Evolutionary conservation across 2,113 vertebrate species (phyloP).

Genomic region (Toxotes jaculatrix): DNA sequence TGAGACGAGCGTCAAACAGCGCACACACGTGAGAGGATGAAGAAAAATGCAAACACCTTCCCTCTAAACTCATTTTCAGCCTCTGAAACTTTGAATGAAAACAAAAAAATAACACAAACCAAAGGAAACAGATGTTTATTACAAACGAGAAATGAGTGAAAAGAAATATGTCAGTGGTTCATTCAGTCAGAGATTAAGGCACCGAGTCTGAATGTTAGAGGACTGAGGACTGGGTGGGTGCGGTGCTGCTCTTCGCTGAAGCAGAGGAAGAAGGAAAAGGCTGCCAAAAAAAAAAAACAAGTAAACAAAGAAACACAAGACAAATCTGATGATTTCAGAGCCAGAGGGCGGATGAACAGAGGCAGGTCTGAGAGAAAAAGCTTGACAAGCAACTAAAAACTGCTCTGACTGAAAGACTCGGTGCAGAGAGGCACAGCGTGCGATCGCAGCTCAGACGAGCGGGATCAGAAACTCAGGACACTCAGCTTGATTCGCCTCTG

Average conservation of each 20-base stretch:
- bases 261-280: not conserved
- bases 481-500: too few species aligned
- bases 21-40: too few species aligned
- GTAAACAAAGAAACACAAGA: not conserved
- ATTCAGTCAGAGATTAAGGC: not conserved
- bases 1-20: not conserved
- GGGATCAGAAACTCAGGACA: too few species aligned
- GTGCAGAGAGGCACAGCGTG: conserved; percentile 22
- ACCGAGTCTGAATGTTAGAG: not conserved
- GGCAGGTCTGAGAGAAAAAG: too few species aligned
- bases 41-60: too few species aligned
- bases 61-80: too few species aligned
- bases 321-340: too few species aligned
- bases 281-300: not conserved
- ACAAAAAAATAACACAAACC: not conserved
- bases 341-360: too few species aligned
- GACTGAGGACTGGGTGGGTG: too few species aligned
- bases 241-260: too few species aligned
- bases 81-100: too few species aligned
- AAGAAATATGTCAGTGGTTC: not conserved
- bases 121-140: conserved; percentile 30
- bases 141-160: not conserved
- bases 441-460: not conserved
- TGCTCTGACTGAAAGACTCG: too few species aligned
- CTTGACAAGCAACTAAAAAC: not conserved